phyloP scores from a whole-genome alignment of 2,113 vertebrate genomes.

The Phalacrocorax brasilianus region DNA sequence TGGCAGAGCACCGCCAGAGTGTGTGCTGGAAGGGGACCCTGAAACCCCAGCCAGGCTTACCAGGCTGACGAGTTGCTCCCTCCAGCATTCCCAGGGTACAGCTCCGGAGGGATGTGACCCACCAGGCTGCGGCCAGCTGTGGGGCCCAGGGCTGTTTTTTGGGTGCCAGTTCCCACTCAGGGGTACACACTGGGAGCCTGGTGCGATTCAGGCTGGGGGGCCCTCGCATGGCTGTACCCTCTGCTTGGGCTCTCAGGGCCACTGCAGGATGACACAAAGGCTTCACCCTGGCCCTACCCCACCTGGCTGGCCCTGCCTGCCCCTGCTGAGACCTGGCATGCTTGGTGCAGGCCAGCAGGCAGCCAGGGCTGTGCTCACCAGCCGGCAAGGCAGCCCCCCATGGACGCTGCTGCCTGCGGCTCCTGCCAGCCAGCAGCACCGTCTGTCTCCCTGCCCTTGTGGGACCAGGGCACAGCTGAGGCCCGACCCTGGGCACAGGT shows the following conservation, averaged over 20 bases:
- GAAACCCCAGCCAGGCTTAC: background rate
- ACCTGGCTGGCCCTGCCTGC: background rate
- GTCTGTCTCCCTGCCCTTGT: background rate
- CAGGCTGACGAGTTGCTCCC: background rate
- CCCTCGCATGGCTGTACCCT: background rate
- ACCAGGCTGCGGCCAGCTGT: fast-evolving
- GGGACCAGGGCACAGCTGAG: background rate
- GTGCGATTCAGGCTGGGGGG: background rate
- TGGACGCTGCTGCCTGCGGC: background rate
- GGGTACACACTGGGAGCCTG: background rate
- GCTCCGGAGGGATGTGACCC: background rate
- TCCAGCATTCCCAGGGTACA: background rate
- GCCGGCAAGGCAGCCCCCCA: background rate
- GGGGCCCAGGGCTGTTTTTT: background rate
- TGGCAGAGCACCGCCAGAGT: background rate
- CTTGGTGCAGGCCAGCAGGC: background rate
- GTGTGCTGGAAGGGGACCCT: background rate
- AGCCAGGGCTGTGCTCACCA: background rate
- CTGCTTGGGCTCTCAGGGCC: background rate
- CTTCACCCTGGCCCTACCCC: background rate
- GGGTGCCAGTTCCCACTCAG: fast-evolving
- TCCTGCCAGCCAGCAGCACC: background rate
- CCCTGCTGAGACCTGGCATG: background rate
- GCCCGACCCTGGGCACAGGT: no score
- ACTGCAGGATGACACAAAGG: background rate